Percentiles rank a stretch among this genome's conserved stretches.
These are phyloP conservation scores for Theristicus caerulescens DNA, from an alignment of 2,113 vertebrate genomes.

Conservation along the genomic window DNA sequence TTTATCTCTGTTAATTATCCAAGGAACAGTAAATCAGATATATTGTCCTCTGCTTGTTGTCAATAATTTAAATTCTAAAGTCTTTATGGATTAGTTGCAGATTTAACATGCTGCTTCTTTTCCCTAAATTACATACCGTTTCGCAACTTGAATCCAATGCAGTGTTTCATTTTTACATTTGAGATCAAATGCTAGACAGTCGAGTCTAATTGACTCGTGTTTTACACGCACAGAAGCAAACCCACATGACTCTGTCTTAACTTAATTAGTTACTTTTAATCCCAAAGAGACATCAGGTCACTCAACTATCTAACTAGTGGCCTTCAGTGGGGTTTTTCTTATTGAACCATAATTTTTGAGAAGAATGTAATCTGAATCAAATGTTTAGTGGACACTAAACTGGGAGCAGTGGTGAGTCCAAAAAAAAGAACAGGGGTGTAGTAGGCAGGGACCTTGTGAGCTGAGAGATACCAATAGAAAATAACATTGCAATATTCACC, in stretches of 20 bases:
- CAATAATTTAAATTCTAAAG: slow-evolving; percentile 50
- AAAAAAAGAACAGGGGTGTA: neutral
- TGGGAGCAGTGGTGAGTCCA: neutral
- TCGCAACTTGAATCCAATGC: neutral
- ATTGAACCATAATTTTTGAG: neutral
- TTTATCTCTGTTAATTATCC: slow-evolving; percentile 58
- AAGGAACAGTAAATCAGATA: slow-evolving; percentile 58
- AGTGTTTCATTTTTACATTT: slow-evolving; percentile 13
- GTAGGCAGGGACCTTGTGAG: neutral
- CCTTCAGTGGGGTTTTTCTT: neutral
- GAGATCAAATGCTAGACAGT: slow-evolving; percentile 18
- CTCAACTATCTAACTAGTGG: neutral
- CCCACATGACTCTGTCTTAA: neutral
- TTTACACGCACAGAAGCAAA: neutral
- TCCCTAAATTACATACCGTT: slow-evolving; percentile 18
- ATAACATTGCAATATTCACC: neutral
- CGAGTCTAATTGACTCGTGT: neutral
- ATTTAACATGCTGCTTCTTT: slow-evolving; percentile 19
- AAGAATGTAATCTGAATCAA: neutral
- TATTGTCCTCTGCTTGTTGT: slow-evolving; percentile 58
- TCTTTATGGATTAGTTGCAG: slow-evolving; percentile 47
- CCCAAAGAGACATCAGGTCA: neutral
- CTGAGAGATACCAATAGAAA: neutral
- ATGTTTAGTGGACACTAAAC: neutral
- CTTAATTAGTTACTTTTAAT: neutral